Conservation (phyloP, 2,888 invertebrate species). For the Athetis lepigone region DNA sequence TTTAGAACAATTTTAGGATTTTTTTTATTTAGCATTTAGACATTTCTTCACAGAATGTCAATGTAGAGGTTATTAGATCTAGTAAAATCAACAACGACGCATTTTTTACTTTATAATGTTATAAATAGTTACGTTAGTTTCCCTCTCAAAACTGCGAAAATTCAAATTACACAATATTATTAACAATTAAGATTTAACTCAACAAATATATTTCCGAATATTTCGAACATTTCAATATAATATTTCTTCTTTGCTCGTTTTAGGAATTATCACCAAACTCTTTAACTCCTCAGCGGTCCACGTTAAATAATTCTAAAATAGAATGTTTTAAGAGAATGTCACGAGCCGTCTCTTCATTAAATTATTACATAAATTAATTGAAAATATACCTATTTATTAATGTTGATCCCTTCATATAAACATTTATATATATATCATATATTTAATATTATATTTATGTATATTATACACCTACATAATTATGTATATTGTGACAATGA, state of each 20-base stretch:
- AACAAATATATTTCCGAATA: conserved; percentile 16
- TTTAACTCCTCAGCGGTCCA: conserved; percentile 53
- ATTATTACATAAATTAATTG: conserved; percentile 26
- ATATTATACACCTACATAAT: not conserved
- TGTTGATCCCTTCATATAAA: conserved; percentile 52
- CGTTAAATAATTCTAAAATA: conserved; percentile 42
- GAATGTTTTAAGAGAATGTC: conserved; percentile 31
- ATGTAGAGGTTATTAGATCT: conserved; percentile 25
- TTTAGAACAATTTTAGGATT: conserved; percentile 48
- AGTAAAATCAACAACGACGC: conserved; percentile 56
- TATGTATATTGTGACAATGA: conserved; percentile 78
- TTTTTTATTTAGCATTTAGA: conserved; percentile 36
- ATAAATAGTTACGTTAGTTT: conserved; percentile 20
- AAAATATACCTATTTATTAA: conserved; percentile 50
- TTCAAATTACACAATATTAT: conserved; percentile 22
- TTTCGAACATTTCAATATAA: conserved; percentile 20
- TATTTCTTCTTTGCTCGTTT: conserved; percentile 3
- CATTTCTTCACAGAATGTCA: conserved; percentile 13
- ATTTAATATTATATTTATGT: conserved; percentile 8
- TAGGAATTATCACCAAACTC: conserved; percentile 20
- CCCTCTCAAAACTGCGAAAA: conserved; percentile 16
- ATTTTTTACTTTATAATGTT: conserved; percentile 35
- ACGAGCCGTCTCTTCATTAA: conserved; percentile 54
- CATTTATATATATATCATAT: conserved; percentile 36
- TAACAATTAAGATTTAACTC: conserved; percentile 24